A percentile compares a stretch with the other conserved stretches of the same genome.
Evolutionary conservation across 2,113 vertebrate species (phyloP).

Genomic region (Podilymbus podiceps): DNA sequence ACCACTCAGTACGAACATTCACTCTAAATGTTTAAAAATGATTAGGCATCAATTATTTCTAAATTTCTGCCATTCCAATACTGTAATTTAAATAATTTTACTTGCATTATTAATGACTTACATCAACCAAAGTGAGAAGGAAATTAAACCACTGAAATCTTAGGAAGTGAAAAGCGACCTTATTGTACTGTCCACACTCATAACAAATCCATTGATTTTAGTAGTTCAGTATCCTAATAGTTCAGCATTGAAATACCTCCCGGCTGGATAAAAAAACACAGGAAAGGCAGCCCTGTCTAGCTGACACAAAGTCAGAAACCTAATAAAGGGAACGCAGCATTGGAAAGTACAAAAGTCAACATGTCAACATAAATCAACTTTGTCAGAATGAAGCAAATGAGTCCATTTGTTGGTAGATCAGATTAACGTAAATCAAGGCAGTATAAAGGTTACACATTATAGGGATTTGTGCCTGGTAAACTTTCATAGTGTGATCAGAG

Average conservation of each 20-base stretch:
- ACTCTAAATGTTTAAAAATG: neutral
- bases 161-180: neutral
- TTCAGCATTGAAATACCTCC: neutral
- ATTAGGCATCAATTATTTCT: neutral
- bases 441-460: slow-evolving; percentile 17
- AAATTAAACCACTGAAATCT: slow-evolving; percentile 1
- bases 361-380: slow-evolving; percentile 54
- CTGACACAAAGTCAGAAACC: slow-evolving; percentile 15
- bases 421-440: slow-evolving; percentile 47
- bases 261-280: neutral
- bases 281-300: neutral
- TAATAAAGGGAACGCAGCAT: slow-evolving; percentile 24
- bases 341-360: slow-evolving; percentile 55
- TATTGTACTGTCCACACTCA: neutral
- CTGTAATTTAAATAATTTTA: neutral
- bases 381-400: slow-evolving; percentile 54
- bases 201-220: neutral
- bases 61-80: neutral
- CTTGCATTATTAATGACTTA: neutral
- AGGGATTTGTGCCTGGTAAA: slow-evolving; percentile 40
- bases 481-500: slow-evolving; percentile 21
- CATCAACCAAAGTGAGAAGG: neutral
- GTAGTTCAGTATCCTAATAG: neutral
- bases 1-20: neutral
- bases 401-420: slow-evolving; percentile 54